A percentile compares a stretch with the other conserved stretches of the same genome.
Evolutionary conservation across 2,113 vertebrate genomes (phyloP).

Genomic region (Calonectris borealis): DNA sequence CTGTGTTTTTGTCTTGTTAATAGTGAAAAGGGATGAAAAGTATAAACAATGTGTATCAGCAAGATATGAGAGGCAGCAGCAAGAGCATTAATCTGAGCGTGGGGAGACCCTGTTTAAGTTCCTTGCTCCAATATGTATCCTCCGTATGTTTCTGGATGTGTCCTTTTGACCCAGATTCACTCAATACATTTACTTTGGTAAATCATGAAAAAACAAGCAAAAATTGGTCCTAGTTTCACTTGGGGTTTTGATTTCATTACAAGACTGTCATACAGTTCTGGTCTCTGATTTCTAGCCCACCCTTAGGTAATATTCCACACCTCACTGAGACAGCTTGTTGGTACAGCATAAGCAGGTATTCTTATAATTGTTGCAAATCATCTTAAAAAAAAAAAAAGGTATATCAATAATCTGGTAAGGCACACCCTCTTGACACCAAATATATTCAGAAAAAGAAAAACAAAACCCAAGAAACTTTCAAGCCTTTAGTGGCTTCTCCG

Average conservation of each 20-base stretch:
- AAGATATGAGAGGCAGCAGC: not conserved
- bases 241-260: not conserved
- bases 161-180: not conserved
- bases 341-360: not conserved
- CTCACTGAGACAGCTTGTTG: not conserved
- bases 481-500: not conserved
- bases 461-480: not conserved
- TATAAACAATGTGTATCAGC: not conserved
- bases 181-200: not conserved
- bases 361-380: not conserved
- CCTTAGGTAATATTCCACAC: not conserved
- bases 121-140: not conserved
- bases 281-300: not conserved
- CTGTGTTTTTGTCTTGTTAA: not conserved
- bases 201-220: not conserved
- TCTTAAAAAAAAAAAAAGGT: fast-evolving
- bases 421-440: not conserved
- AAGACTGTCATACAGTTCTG: not conserved
- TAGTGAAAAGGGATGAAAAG: not conserved
- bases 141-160: not conserved
- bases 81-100: not conserved
- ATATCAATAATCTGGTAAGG: not conserved
- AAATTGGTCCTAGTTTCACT: not conserved
- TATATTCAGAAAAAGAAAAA: not conserved
- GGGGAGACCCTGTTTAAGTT: not conserved